Conservation (phyloP, 2,888 invertebrate genomes). For the Xestobium rufovillosum region DNA sequence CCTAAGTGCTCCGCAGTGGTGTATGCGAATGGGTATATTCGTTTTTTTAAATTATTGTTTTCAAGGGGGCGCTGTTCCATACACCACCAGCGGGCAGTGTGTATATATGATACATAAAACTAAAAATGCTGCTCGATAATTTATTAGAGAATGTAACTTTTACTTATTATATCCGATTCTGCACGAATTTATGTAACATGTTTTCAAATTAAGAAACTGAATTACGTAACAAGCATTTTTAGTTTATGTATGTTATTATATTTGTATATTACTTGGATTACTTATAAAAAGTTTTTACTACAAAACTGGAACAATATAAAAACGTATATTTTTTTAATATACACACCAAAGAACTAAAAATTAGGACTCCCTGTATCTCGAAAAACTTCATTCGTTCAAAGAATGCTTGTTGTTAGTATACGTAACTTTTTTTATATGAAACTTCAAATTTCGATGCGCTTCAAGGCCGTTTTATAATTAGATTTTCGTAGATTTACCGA, state of each 20-base stretch:
- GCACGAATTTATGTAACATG: no score
- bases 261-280: constrained; percentile 37
- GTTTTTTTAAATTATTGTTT: constrained; percentile 6
- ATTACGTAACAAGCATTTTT: constrained; percentile 33
- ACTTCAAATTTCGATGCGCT: no score
- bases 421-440: no score
- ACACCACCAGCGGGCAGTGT: no score
- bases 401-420: constrained; percentile 3
- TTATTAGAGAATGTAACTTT: no score
- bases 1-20: constrained; percentile 38
- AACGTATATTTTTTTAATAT: constrained; percentile 43
- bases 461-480: constrained; percentile 1
- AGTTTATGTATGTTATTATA: constrained; percentile 34
- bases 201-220: no score
- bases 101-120: no score
- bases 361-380: constrained; percentile 24
- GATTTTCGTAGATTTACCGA: no score
- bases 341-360: constrained; percentile 40
- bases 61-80: no score
- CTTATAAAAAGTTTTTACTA: constrained; percentile 40
- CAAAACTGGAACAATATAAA: constrained; percentile 38
- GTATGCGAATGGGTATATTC: constrained; percentile 36
- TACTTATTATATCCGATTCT: no score
- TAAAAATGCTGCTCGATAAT: no score
- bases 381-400: constrained; percentile 5